Evolutionary conservation across 2,888 invertebrate genomes (phyloP).

Genomic region (Timandra comae): DNA sequence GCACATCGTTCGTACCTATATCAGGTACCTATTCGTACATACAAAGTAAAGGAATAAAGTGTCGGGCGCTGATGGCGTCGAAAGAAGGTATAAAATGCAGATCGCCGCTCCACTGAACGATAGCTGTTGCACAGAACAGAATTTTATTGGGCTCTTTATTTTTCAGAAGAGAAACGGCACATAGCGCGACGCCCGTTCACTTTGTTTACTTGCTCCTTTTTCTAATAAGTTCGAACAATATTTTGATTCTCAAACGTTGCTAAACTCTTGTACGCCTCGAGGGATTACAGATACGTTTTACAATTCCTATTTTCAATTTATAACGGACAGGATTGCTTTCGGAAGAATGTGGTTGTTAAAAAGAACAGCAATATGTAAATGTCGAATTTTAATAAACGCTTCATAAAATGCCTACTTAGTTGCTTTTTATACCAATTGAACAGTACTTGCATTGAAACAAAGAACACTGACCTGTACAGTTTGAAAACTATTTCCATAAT

Average conservation of each 20-base stretch:
- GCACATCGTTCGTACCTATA: slow-evolving; percentile 14
- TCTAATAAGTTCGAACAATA: slow-evolving; percentile 15
- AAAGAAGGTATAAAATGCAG: slow-evolving; percentile 65
- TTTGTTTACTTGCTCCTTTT: slow-evolving; percentile 26
- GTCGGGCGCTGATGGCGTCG: slow-evolving; percentile 40
- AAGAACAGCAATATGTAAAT: too few relatives aligned
- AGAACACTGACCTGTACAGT: slow-evolving; percentile 49
- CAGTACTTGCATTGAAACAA: slow-evolving; percentile 47
- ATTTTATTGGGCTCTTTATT: slow-evolving; percentile 50
- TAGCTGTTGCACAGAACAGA: slow-evolving; percentile 49
- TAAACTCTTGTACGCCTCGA: slow-evolving; percentile 5
- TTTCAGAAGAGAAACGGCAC: slow-evolving; percentile 17
- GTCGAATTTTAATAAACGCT: slow-evolving; percentile 19
- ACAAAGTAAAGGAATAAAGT: slow-evolving; percentile 57
- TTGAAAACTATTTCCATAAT: slow-evolving; percentile 61
- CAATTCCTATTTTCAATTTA: slow-evolving; percentile 12
- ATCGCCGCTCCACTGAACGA: slow-evolving; percentile 55
- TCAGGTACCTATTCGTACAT: slow-evolving; percentile 21
- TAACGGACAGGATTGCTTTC: too few relatives aligned
- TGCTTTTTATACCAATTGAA: slow-evolving; percentile 37
- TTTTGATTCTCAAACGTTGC: slow-evolving; percentile 15
- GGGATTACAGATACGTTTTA: slow-evolving; percentile 9
- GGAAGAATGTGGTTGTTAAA: too few relatives aligned
- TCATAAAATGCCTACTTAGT: too few relatives aligned
- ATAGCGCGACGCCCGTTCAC: slow-evolving; percentile 13